These are phyloP conservation scores for Tangara arthus DNA, from an alignment of 2,797 vertebrate species.

Conservation along the genomic window DNA sequence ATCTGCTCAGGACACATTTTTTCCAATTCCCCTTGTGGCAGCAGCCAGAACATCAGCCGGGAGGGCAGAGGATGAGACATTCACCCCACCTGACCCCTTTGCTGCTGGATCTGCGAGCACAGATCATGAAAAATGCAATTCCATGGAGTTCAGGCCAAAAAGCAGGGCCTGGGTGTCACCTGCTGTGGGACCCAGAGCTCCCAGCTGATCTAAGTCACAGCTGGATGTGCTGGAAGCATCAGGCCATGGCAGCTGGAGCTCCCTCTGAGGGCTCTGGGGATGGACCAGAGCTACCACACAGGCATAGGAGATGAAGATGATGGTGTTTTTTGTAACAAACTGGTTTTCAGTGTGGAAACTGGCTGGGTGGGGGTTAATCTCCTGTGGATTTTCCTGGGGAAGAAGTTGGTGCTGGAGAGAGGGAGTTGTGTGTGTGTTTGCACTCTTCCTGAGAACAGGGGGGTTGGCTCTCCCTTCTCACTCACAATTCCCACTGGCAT, in stretches of 20 bases:
- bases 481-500: neutral
- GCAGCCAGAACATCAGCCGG: neutral
- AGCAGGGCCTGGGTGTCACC: neutral
- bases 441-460: neutral
- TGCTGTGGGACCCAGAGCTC: neutral
- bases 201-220: neutral
- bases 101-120: neutral
- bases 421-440: neutral
- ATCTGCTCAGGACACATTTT: neutral
- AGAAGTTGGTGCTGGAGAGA: neutral
- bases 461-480: neutral
- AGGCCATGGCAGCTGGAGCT: neutral
- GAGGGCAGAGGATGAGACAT: neutral
- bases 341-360: neutral
- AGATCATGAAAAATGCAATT: neutral
- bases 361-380: fast-evolving
- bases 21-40: neutral
- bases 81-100: neutral
- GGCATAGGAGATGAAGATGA: neutral
- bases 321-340: neutral
- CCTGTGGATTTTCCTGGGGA: neutral
- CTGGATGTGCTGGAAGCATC: neutral
- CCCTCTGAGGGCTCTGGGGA: neutral
- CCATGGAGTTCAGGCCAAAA: neutral
- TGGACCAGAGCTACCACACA: neutral